Percentiles rank a stretch among this genome's conserved stretches.
Conservation (phyloP, 2,113 vertebrate genomes). For the Nansenia antarctica region DNA sequence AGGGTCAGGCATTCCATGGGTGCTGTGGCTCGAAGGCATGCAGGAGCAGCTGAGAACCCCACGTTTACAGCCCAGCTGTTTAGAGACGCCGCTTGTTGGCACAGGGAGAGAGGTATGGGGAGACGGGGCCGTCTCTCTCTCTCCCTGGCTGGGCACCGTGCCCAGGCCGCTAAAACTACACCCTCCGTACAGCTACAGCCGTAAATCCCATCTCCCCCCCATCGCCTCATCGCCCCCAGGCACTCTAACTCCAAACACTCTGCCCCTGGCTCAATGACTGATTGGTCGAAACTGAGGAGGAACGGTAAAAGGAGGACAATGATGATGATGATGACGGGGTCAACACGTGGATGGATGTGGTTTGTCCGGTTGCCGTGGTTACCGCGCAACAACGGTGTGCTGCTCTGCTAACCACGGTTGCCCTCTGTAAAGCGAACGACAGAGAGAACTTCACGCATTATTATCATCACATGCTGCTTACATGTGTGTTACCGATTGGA, state of each 20-base stretch:
- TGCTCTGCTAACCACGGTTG: background rate
- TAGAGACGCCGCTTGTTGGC: constrained; percentile 29
- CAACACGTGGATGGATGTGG: background rate
- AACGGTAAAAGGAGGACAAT: too few relatives aligned
- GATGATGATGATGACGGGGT: background rate
- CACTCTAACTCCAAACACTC: background rate
- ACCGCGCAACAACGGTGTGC: too few relatives aligned
- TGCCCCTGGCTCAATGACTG: constrained; percentile 12
- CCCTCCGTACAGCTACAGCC: constrained; percentile 32
- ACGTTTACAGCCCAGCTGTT: constrained; percentile 21
- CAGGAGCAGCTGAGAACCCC: constrained; percentile 61
- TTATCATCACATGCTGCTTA: too few relatives aligned
- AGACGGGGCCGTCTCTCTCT: constrained; percentile 11
- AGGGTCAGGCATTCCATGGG: constrained; percentile 31
- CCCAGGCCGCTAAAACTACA: background rate
- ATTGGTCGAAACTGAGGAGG: constrained; percentile 4
- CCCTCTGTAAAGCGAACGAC: background rate
- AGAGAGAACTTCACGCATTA: too few relatives aligned
- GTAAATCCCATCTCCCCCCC: constrained; percentile 18
- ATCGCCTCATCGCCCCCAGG: background rate
- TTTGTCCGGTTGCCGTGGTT: background rate
- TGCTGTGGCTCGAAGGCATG: constrained; percentile 40
- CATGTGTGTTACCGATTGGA: too few relatives aligned
- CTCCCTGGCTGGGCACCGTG: constrained; percentile 23
- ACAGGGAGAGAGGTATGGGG: constrained; percentile 4